phyloP scores from a whole-genome alignment of 2,113 vertebrate genomes.

The Vulpes vulpes region DNA sequence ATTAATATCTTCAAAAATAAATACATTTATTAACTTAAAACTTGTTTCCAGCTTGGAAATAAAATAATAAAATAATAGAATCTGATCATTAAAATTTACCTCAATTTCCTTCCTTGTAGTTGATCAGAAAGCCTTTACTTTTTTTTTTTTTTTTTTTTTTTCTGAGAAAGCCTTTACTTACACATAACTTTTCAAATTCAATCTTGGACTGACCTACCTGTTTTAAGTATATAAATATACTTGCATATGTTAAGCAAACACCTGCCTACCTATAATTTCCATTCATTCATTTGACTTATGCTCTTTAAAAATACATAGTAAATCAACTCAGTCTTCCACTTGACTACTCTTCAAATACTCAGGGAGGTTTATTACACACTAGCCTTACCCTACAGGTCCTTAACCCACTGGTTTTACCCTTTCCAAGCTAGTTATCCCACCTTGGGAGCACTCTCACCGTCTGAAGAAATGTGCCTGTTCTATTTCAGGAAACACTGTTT shows the following conservation, averaged over 20 bases:
- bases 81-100: background rate
- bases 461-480: background rate
- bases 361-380: background rate
- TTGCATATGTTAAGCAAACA: background rate
- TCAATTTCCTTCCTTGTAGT: background rate
- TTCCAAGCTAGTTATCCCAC: background rate
- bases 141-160: too few species aligned
- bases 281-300: background rate
- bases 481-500: background rate
- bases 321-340: background rate
- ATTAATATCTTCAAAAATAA: slow-evolving; percentile 41
- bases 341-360: background rate
- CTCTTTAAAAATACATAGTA: background rate
- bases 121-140: background rate
- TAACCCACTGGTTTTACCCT: background rate
- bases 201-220: background rate
- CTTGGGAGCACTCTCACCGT: background rate
- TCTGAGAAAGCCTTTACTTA: background rate
- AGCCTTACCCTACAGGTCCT: background rate
- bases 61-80: slow-evolving; percentile 37
- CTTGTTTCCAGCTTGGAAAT: background rate
- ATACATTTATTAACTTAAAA: background rate
- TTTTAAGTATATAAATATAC: background rate
- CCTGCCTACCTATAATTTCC: background rate
- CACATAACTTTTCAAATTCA: background rate